Conservation (phyloP, 2,888 invertebrate genomes). For the Volucella zonaria region DNA sequence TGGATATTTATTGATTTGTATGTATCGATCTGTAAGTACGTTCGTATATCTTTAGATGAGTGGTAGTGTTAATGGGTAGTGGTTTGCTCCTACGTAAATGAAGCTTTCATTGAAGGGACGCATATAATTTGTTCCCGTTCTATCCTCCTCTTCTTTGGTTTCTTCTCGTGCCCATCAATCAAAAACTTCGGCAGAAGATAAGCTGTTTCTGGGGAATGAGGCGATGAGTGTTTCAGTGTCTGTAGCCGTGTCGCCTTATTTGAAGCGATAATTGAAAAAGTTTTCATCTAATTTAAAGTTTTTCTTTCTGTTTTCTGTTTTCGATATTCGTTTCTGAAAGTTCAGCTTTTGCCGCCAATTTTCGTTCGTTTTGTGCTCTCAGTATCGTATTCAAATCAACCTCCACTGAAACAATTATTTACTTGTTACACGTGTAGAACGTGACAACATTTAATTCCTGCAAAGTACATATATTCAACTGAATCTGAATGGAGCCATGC, state of each 20-base stretch:
- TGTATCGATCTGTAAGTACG: slow-evolving; percentile 25
- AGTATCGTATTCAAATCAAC: slow-evolving; percentile 48
- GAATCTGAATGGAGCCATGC: slow-evolving; percentile 1
- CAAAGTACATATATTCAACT: slow-evolving; percentile 33
- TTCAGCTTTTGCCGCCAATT: slow-evolving; percentile 1
- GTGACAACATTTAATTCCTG: slow-evolving; percentile 62
- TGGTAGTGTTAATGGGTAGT: not conserved
- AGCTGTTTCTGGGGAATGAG: slow-evolving; percentile 27
- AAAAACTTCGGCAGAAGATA: slow-evolving; percentile 52
- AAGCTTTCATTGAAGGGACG: slow-evolving; percentile 30
- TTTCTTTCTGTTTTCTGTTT: slow-evolving; percentile 25
- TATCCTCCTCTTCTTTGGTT: not conserved
- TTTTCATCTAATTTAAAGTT: slow-evolving; percentile 79
- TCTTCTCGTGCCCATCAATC: slow-evolving; percentile 36
- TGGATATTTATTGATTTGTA: slow-evolving; percentile 37
- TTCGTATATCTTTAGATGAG: too few species aligned
- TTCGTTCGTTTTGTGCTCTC: slow-evolving; percentile 6
- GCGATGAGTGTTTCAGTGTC: not conserved
- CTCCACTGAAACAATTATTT: slow-evolving; percentile 59
- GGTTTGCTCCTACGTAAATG: slow-evolving; percentile 38
- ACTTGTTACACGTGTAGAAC: slow-evolving; percentile 65
- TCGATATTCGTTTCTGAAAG: too few species aligned
- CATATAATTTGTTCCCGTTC: not conserved
- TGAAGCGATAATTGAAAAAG: slow-evolving; percentile 79
- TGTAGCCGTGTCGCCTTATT: slow-evolving; percentile 10